Evolutionary conservation across 1,140 invertebrate species (phyloP).

Genomic region (Colletes latitarsis): DNA sequence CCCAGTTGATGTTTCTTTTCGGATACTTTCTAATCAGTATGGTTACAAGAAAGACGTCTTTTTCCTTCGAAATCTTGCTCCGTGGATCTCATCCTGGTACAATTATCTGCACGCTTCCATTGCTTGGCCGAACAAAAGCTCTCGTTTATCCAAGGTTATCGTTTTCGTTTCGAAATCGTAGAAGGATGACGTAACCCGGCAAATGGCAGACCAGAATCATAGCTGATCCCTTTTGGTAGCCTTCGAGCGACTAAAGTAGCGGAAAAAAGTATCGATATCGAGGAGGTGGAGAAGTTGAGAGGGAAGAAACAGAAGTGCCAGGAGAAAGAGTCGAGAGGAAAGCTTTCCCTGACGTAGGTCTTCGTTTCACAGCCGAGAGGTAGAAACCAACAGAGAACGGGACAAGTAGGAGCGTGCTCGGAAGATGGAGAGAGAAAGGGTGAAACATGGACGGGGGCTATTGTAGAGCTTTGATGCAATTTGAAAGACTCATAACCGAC

Average conservation of each 20-base stretch:
- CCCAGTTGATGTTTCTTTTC: not conserved
- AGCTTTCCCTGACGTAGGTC: conserved; percentile 17
- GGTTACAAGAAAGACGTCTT: not conserved
- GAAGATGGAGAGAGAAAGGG: not conserved
- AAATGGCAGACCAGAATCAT: not conserved
- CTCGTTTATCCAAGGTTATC: not conserved
- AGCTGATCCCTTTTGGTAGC: not conserved
- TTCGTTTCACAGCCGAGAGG: conserved; percentile 2
- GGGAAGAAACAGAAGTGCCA: conserved; percentile 12
- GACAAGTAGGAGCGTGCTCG: not conserved
- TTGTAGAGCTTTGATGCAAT: conserved; percentile 69
- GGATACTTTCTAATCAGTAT: not conserved
- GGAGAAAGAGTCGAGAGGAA: conserved; percentile 8
- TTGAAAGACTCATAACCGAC: conserved; percentile 72
- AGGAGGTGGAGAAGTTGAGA: not conserved
- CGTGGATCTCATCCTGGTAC: not conserved
- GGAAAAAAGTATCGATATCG: conserved; percentile 45
- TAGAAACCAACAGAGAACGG: conserved; percentile 7
- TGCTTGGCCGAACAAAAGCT: not conserved
- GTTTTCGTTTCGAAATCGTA: conserved; percentile 7
- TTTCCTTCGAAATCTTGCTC: not conserved
- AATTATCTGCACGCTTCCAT: conserved; percentile 6
- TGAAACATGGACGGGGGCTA: conserved; percentile 20
- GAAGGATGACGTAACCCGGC: not conserved
- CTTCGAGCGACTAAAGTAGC: conserved; percentile 7